Conservation (phyloP, 2,113 vertebrate genomes). For the Cervus canadensis region DNA sequence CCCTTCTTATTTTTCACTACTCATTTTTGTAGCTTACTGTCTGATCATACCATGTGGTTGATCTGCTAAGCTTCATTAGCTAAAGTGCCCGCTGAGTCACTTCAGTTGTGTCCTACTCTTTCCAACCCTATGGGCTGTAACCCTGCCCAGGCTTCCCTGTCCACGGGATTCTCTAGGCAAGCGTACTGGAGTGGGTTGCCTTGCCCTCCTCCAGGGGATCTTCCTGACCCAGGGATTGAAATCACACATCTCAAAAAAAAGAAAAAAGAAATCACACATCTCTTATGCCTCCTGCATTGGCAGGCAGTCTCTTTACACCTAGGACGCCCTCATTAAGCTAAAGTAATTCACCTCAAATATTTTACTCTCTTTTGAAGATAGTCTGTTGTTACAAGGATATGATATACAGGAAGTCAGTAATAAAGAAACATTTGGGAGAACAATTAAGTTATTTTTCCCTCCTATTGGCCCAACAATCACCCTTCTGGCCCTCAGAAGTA, state of each 20-base stretch:
- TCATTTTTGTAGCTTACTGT: background rate
- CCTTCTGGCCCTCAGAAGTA: background rate
- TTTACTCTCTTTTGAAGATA: background rate
- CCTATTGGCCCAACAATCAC: background rate
- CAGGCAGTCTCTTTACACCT: background rate
- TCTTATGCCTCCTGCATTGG: background rate
- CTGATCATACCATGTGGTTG: background rate
- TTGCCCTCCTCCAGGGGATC: background rate
- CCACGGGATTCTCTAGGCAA: background rate
- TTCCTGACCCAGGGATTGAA: background rate
- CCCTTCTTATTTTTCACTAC: background rate
- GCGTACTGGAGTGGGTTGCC: background rate
- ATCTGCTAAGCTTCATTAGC: background rate
- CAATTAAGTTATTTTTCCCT: background rate
- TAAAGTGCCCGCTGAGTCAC: accelerated
- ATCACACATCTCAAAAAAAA: background rate
- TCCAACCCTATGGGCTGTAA: background rate
- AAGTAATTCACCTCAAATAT: background rate
- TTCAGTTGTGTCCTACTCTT: background rate
- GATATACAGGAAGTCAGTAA: background rate
- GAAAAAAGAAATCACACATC: background rate
- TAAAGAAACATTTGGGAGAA: background rate
- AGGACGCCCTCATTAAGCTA: background rate
- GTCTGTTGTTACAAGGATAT: background rate
- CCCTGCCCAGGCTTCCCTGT: background rate